Base-by-base conservation (phyloP, 2,113 vertebrate species). In the Alaudala cheleensis region DNA sequence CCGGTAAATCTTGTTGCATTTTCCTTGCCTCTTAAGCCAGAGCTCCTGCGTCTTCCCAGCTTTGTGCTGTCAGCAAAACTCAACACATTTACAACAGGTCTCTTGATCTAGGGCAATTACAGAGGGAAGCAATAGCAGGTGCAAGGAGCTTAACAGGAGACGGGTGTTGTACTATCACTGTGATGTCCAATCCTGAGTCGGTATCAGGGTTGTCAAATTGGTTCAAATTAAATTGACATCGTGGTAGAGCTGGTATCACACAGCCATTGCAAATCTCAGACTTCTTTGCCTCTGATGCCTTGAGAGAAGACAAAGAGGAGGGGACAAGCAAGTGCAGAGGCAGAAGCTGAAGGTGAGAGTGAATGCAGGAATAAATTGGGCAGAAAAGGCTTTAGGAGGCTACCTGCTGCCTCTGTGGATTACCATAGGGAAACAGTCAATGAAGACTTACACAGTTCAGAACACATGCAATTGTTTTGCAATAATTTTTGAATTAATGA, bases 61-160 rank as follows among this genome's bases (percentile, higher is more conserved):
- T 97, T 96, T 98, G 97, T 96, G 79, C 64, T 97, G 97, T 98
- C 97, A 98, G 98, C 98, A 98, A 97, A 98, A 97, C 50, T 34
- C 97, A 98, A 97, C 33, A 0, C 82, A 71, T 97, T 98, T 98
- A 98, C 97, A 94, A 97, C 96, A 54, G 64, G 97, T 96, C 96
- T 98, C 96, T 94, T 95, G 97, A 97, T 98, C 96, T 96, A 96
- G 95, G 97, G 95, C 97, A 98, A 97, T 98, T 98, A 97, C 97
- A 96, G 95, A 93, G 91, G 95, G 91, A 95, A 97, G 95, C 96
- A 97, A 96, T 57, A 96, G 93, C 84, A 37, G 86, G 86, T 94
- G 87, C 56, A 83, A 87, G 93, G 90, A 73, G 67, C 93, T 94
- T 98, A 97, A 98, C 97, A 97, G 96, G 97, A 93, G 90, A 92